Percentiles rank a stretch among this genome's conserved stretches.
phyloP scores from a whole-genome alignment of 2,113 vertebrate species.

The Cyanistes caeruleus region DNA sequence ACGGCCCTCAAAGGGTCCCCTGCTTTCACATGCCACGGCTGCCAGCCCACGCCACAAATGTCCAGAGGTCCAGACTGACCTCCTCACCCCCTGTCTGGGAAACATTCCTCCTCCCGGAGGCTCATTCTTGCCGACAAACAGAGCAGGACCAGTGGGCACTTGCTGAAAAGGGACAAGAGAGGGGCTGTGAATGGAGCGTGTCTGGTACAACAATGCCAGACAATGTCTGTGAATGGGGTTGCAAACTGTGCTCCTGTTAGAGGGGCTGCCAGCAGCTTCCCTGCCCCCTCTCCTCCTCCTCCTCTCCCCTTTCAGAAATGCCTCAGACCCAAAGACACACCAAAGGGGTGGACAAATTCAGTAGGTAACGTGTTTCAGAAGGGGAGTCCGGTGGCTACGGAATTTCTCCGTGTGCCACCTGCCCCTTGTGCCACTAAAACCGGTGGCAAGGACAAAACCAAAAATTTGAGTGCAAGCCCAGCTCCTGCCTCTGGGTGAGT shows the following conservation, averaged over 20 bases:
- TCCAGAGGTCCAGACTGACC: conserved; percentile 88
- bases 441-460: background rate
- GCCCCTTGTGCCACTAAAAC: background rate
- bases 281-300: background rate
- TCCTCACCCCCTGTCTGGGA: conserved; percentile 78
- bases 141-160: conserved; percentile 57
- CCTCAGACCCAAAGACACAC: background rate
- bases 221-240: conserved; percentile 15
- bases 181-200: conserved; percentile 32
- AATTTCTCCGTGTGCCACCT: background rate
- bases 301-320: background rate
- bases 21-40: conserved; percentile 73
- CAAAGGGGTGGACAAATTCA: background rate
- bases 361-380: background rate
- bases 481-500: background rate
- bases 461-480: background rate
- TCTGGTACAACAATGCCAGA: conserved; percentile 54
- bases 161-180: conserved; percentile 50
- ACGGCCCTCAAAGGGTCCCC: conserved; percentile 26
- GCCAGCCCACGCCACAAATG: conserved; percentile 68
- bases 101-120: conserved; percentile 40
- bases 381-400: rapidly evolving
- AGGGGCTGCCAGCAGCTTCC: conserved; percentile 36
- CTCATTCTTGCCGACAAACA: conserved; percentile 72
- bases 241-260: conserved; percentile 11